Evolutionary conservation across 1,140 invertebrate genomes (phyloP).

Genomic region (Brachionus koreanus): DNA sequence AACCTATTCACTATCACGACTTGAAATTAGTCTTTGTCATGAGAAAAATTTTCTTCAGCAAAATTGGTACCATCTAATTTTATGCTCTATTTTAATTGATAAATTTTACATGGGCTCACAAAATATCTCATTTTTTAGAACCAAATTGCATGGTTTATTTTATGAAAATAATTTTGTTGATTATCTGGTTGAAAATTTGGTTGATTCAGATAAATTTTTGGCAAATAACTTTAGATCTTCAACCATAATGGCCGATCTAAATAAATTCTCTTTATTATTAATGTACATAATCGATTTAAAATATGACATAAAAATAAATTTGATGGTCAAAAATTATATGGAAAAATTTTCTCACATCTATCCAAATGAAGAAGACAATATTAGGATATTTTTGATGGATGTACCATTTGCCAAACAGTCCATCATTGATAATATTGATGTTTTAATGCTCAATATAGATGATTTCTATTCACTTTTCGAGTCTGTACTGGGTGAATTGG

Average conservation of each 20-base stretch:
- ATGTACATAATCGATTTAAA: background rate
- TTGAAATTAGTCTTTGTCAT: background rate
- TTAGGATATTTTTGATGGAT: conserved; percentile 26
- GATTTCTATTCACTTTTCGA: conserved; percentile 12
- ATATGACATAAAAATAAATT: background rate
- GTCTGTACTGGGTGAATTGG: background rate
- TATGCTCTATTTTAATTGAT: conserved; percentile 15
- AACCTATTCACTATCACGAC: background rate
- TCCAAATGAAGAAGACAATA: background rate
- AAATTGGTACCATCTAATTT: background rate
- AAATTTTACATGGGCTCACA: background rate
- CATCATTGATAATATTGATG: conserved; percentile 8
- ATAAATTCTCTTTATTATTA: conserved; percentile 11
- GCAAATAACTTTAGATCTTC: background rate
- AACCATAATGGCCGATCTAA: background rate
- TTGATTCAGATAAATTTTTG: background rate
- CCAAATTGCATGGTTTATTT: background rate
- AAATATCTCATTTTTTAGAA: background rate
- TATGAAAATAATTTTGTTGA: background rate
- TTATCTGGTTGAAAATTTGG: background rate
- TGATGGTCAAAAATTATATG: background rate
- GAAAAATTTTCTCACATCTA: background rate
- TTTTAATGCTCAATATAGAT: background rate
- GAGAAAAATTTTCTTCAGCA: background rate
- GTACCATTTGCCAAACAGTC: conserved; percentile 30